phyloP scores from a whole-genome alignment of 2,797 vertebrate genomes.

The Labeo calbasu region DNA sequence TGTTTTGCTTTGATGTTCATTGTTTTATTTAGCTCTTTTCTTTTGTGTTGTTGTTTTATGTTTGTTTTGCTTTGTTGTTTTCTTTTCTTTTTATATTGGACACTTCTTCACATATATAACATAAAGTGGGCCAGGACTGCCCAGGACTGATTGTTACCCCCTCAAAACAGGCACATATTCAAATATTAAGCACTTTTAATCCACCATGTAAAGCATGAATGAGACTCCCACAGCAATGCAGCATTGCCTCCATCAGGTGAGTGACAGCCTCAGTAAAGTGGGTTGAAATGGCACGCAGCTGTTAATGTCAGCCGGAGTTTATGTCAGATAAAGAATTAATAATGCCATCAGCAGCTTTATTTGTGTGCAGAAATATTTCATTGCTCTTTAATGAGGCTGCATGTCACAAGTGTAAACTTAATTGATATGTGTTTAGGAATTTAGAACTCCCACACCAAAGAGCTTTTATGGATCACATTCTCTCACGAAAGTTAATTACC shows the following conservation, averaged over 20 bases:
- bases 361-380: constrained; percentile 42
- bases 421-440: constrained; percentile 57
- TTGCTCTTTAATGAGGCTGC: constrained; percentile 51
- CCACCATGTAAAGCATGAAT: neutral
- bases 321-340: constrained; percentile 56
- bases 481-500: constrained; percentile 50
- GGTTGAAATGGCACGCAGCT: constrained; percentile 23
- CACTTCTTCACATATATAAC: no score
- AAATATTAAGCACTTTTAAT: constrained; percentile 6
- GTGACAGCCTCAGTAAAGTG: constrained; percentile 28
- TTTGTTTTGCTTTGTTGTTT: neutral
- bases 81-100: neutral
- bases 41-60: no score
- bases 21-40: neutral
- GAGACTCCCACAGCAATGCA: neutral
- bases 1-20: neutral
- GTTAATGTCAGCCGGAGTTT: constrained; percentile 41
- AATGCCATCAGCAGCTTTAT: constrained; percentile 33
- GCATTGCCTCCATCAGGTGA: constrained; percentile 19
- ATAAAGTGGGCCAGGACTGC: neutral
- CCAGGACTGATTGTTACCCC: neutral
- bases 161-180: neutral
- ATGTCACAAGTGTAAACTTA: constrained; percentile 55
- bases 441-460: constrained; percentile 39
- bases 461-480: constrained; percentile 44